These are phyloP conservation scores for Cheirogaleus major DNA, from an alignment of 2,797 vertebrate species.

Conservation along the genomic window DNA sequence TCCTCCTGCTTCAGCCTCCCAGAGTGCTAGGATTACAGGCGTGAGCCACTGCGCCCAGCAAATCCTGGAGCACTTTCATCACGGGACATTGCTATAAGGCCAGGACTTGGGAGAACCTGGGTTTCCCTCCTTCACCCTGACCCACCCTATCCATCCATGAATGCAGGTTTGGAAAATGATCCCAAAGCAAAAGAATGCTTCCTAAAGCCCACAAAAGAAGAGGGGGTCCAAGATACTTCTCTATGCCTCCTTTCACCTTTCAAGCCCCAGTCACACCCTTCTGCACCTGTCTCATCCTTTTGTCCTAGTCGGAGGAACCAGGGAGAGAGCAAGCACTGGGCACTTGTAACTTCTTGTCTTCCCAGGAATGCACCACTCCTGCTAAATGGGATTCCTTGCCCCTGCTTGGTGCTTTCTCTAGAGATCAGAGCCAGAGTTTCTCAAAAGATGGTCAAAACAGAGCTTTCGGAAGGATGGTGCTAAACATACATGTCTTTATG, in stretches of 20 bases:
- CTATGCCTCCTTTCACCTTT: no score
- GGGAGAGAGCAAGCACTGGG: background rate
- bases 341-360: background rate
- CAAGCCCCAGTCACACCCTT: background rate
- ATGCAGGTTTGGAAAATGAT: background rate
- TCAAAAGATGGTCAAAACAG: background rate
- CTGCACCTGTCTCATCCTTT: background rate
- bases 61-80: background rate
- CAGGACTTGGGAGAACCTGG: background rate
- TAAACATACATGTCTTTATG: background rate
- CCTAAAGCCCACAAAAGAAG: background rate
- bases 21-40: no score
- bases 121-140: background rate
- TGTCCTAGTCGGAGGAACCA: background rate
- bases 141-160: background rate
- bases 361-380: accelerated
- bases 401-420: background rate
- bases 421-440: background rate
- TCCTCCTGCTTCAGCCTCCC: no score
- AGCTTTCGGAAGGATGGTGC: background rate
- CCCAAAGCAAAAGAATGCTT: background rate
- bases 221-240: background rate
- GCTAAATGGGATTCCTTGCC: no score
- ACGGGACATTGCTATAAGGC: accelerated
- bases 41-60: no score